Evolutionary conservation across 2,888 invertebrate species (phyloP).

Genomic region (Chrysolina haemoptera): DNA sequence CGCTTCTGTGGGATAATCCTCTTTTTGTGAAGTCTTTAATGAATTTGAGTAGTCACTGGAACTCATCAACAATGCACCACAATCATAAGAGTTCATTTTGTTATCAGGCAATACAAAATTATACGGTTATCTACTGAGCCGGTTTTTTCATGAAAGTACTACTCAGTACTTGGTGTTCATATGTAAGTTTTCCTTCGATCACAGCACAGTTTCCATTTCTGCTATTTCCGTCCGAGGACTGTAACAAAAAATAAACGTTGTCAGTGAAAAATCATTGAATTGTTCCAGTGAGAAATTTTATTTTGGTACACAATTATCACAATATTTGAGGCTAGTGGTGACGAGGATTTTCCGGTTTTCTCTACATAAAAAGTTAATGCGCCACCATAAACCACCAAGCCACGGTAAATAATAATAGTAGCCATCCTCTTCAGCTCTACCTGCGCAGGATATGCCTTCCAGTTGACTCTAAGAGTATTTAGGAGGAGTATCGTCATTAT

Average conservation of each 20-base stretch:
- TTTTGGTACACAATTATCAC: neutral
- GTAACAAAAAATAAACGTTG: conserved; percentile 61
- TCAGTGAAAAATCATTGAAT: too few species aligned
- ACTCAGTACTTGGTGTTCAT: conserved; percentile 48
- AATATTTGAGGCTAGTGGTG: too few species aligned
- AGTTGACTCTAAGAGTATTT: too few species aligned
- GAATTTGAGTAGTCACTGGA: conserved; percentile 50
- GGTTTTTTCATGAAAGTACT: conserved; percentile 32
- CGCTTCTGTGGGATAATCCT: neutral
- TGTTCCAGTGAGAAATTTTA: too few species aligned
- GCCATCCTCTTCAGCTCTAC: too few species aligned
- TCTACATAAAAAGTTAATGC: too few species aligned
- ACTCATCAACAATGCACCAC: conserved; percentile 67
- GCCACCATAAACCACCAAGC: too few species aligned
- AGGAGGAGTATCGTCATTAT: too few species aligned
- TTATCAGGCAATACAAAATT: conserved; percentile 56
- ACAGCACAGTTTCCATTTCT: conserved; percentile 95
- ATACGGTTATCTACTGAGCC: conserved; percentile 31
- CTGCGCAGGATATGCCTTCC: too few species aligned
- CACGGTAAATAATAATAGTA: too few species aligned
- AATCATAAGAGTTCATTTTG: conserved; percentile 66
- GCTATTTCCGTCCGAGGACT: conserved; percentile 79
- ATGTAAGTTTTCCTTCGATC: conserved; percentile 68
- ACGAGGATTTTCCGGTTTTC: too few species aligned
- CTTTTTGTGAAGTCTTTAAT: conserved; percentile 8